Conservation (phyloP, 2,797 vertebrate species). For the Philypnodon macrostomus region DNA sequence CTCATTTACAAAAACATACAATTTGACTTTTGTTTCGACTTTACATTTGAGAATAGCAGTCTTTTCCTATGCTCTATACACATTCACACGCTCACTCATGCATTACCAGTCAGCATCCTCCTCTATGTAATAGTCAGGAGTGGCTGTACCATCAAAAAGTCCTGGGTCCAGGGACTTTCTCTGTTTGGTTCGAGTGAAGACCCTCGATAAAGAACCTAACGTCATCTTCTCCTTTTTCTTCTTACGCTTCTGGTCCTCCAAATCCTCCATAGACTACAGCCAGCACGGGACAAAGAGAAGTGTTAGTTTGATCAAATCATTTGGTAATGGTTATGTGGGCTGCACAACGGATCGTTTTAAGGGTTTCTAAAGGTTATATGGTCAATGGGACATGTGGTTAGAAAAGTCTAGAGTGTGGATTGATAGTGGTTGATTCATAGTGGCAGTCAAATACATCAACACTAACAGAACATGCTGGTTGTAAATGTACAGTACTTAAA, state of each 20-base stretch:
- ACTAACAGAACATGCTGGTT: no score
- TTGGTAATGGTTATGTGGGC: neutral
- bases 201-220: slow-evolving; percentile 93
- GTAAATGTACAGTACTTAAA: no score
- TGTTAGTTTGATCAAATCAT: slow-evolving; percentile 7
- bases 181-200: slow-evolving; percentile 93
- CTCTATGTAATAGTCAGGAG: slow-evolving; percentile 98
- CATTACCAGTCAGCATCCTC: slow-evolving; percentile 97
- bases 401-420: no score
- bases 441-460: no score
- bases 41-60: slow-evolving; percentile 83
- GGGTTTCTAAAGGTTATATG: no score
- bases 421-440: no score
- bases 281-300: slow-evolving; percentile 14
- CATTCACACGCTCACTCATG: slow-evolving; percentile 42
- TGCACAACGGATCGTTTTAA: neutral
- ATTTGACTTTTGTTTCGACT: slow-evolving; percentile 84
- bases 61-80: slow-evolving; percentile 43
- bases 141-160: slow-evolving; percentile 92
- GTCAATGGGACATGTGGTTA: no score
- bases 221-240: slow-evolving; percentile 99
- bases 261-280: slow-evolving; percentile 93
- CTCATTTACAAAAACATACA: slow-evolving; percentile 82
- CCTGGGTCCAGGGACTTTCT: slow-evolving; percentile 95
- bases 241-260: slow-evolving; percentile 98